phyloP scores from a whole-genome alignment of 2,113 vertebrate genomes.

The Antechinus stuartii region DNA sequence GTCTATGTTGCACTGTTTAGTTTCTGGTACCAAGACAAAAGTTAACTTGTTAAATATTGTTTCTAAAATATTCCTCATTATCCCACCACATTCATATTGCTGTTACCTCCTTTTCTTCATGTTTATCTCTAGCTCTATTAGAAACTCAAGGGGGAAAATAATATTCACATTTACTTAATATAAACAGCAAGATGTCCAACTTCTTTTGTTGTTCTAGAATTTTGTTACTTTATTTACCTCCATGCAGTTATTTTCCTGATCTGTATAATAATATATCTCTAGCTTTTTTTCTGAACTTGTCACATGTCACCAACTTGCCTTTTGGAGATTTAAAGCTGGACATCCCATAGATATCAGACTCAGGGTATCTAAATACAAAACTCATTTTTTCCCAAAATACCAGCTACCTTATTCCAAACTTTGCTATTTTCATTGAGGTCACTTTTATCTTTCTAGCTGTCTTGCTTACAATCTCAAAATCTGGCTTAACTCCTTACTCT shows the following conservation, averaged over 20 bases:
- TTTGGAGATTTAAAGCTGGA: background rate
- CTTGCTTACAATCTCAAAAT: background rate
- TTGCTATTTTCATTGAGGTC: background rate
- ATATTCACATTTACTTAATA: constrained; percentile 43
- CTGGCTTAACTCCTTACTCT: background rate
- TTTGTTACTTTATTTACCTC: background rate
- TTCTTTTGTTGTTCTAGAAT: constrained; percentile 48
- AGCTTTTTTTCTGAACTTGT: background rate
- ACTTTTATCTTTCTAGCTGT: background rate
- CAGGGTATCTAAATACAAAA: background rate
- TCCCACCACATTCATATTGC: constrained; percentile 49
- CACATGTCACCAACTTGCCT: background rate
- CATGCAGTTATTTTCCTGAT: background rate
- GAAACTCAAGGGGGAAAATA: constrained; percentile 54
- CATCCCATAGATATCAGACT: background rate
- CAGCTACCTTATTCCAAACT: background rate
- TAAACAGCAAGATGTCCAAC: constrained; percentile 44
- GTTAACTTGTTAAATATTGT: constrained; percentile 63
- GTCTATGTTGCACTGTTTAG: constrained; percentile 30
- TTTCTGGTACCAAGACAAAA: constrained; percentile 51
- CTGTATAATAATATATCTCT: background rate
- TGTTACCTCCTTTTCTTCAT: background rate
- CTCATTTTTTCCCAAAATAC: background rate
- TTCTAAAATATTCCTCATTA: constrained; percentile 66
- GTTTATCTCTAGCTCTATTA: constrained; percentile 49